These are phyloP conservation scores for Gnathonemus longibarbis DNA, from an alignment of 2,113 vertebrate genomes.

Conservation along the genomic window DNA sequence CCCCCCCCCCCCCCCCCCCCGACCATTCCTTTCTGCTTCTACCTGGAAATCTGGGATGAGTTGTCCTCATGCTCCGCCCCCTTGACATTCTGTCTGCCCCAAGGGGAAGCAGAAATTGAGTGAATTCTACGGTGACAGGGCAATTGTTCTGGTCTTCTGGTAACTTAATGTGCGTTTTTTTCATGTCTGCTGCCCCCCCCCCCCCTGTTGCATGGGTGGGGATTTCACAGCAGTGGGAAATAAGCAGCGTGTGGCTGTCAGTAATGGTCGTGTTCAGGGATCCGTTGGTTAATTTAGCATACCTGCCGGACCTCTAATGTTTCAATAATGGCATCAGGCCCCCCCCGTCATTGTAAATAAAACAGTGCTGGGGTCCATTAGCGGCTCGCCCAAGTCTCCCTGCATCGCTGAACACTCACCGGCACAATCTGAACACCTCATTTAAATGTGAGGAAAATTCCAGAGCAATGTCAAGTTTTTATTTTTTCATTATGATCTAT, in stretches of 20 bases:
- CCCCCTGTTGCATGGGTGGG: background rate
- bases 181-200: background rate
- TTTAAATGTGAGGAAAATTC: conserved; percentile 26
- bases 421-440: conserved; percentile 38
- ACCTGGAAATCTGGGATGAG: background rate
- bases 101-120: conserved; percentile 13
- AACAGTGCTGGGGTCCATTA: conserved; percentile 38
- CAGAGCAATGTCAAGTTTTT: background rate
- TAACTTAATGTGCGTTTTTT: conserved; percentile 13
- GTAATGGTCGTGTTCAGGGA: conserved; percentile 35
- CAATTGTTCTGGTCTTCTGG: conserved; percentile 8
- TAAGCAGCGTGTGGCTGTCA: background rate
- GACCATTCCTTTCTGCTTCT: no score
- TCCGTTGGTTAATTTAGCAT: conserved; percentile 43
- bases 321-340: conserved; percentile 33
- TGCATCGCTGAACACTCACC: conserved; percentile 38
- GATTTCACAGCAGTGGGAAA: background rate
- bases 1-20: background rate
- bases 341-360: conserved; percentile 35
- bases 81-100: background rate
- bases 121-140: conserved; percentile 4
- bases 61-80: background rate
- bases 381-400: conserved; percentile 22
- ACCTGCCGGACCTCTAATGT: conserved; percentile 43
- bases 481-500: background rate